A percentile compares a stretch with the other conserved stretches of the same genome.
These are phyloP conservation scores for Drosophila maculinotata DNA, from an alignment of 2,888 invertebrate species.

Conservation along the genomic window DNA sequence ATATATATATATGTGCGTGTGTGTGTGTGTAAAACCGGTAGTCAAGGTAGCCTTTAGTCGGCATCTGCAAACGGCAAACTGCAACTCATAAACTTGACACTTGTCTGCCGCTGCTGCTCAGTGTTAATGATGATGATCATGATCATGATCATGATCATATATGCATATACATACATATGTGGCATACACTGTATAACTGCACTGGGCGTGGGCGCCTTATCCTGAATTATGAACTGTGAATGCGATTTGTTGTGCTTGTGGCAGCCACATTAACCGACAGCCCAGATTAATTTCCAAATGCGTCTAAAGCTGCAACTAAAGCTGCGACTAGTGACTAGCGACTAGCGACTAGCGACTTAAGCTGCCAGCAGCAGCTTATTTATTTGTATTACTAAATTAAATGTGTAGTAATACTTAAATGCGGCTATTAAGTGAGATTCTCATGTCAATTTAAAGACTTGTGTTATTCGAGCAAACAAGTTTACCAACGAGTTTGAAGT, in stretches of 20 bases:
- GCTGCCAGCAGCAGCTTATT: background rate
- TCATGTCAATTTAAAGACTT: too few species aligned
- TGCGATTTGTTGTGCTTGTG: conserved; percentile 14
- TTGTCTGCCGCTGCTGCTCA: conserved; percentile 25
- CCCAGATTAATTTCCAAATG: conserved; percentile 40
- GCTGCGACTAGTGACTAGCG: background rate
- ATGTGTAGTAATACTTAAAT: too few species aligned
- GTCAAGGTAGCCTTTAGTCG: conserved; percentile 22
- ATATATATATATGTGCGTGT: conserved; percentile 25
- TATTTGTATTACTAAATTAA: too few species aligned
- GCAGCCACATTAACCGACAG: conserved; percentile 11
- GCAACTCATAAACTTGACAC: conserved; percentile 57
- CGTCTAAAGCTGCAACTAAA: conserved; percentile 14
- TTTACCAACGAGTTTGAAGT: too few species aligned
- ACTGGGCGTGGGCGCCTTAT: conserved; percentile 44
- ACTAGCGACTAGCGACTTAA: background rate
- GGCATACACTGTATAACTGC: background rate
- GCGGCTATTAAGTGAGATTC: too few species aligned
- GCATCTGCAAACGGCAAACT: conserved; percentile 26
- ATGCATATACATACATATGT: background rate
- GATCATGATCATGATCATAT: conserved; percentile 13
- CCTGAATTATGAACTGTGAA: conserved; percentile 43
- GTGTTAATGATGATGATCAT: conserved; percentile 14
- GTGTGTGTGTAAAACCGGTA: conserved; percentile 70
- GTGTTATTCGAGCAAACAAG: too few species aligned